A percentile compares a stretch with the other conserved stretches of the same genome.
Evolutionary conservation across 2,888 invertebrate species (phyloP).

Genomic region (Agonopterix alstromeriana): DNA sequence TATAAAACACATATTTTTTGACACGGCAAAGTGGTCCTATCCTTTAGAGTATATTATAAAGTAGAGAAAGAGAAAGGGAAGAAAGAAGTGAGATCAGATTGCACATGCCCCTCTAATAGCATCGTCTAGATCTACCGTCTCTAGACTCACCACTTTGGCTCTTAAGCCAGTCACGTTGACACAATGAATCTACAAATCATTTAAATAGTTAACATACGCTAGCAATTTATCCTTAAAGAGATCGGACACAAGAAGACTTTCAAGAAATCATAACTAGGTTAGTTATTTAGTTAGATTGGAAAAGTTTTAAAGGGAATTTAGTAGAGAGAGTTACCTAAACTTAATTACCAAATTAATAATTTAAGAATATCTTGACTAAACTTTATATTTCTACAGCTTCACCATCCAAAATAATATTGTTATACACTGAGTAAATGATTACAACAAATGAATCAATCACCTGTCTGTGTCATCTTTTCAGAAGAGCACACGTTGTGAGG

Average conservation of each 20-base stretch:
- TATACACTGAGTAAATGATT: too few species aligned
- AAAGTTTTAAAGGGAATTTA: conserved; percentile 14
- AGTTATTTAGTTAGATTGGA: not conserved
- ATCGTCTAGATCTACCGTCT: conserved; percentile 62
- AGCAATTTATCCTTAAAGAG: not conserved
- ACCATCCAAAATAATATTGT: too few species aligned
- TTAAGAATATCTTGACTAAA: too few species aligned
- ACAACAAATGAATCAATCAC: conserved; percentile 35
- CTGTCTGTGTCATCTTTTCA: conserved; percentile 93
- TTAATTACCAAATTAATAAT: not conserved
- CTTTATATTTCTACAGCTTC: too few species aligned
- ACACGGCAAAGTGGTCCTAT: too few species aligned
- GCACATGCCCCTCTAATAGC: conserved; percentile 62
- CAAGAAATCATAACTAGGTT: too few species aligned
- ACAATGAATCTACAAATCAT: conserved; percentile 73
- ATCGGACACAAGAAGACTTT: too few species aligned
- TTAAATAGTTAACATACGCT: conserved; percentile 22
- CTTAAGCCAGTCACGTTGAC: conserved; percentile 74
- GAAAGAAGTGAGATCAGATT: conserved; percentile 37
- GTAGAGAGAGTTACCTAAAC: not conserved
- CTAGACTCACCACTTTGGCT: conserved; percentile 75
- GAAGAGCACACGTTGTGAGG: conserved; percentile 83
- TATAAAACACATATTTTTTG: too few species aligned
- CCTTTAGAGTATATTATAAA: not conserved
- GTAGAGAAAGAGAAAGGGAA: conserved; percentile 18